A percentile compares a stretch with the other conserved stretches of the same genome.
These are phyloP conservation scores for Sarcophilus harrisii DNA, from an alignment of 2,797 vertebrate genomes.

Conservation along the genomic window DNA sequence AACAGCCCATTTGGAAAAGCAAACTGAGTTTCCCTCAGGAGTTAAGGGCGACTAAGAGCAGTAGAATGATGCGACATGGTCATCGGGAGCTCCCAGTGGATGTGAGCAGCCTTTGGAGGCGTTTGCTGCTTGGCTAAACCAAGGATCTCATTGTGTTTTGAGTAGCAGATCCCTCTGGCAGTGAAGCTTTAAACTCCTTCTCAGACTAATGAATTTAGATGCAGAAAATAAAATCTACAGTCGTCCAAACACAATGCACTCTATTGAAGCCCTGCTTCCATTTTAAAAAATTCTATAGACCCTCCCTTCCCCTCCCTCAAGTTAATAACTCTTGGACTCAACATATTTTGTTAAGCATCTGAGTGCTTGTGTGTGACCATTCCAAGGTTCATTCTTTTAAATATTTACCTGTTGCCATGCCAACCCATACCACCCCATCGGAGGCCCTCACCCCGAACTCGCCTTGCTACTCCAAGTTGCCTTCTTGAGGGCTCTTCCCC, in stretches of 20 bases:
- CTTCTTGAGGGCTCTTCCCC: background rate
- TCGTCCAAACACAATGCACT: background rate
- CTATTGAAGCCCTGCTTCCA: background rate
- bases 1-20: background rate
- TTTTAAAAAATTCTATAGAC: background rate
- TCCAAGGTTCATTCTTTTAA: background rate
- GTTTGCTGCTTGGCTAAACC: background rate
- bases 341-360: background rate
- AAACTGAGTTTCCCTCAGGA: background rate
- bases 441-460: background rate
- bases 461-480: background rate
- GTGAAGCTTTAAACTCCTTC: background rate
- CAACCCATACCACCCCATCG: background rate
- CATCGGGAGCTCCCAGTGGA: background rate
- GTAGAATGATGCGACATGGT: background rate
- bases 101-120: background rate
- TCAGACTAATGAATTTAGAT: background rate
- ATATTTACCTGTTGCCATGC: background rate
- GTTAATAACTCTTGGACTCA: background rate
- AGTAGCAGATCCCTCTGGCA: too few relatives aligned
- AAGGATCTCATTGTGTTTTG: background rate
- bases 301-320: background rate
- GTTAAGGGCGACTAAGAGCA: background rate
- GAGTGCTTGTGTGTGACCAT: background rate
- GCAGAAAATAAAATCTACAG: background rate